A percentile compares a stretch with the other conserved stretches of the same genome.
Conservation (phyloP, 2,113 vertebrate genomes). For the Cinclus mexicanus region DNA sequence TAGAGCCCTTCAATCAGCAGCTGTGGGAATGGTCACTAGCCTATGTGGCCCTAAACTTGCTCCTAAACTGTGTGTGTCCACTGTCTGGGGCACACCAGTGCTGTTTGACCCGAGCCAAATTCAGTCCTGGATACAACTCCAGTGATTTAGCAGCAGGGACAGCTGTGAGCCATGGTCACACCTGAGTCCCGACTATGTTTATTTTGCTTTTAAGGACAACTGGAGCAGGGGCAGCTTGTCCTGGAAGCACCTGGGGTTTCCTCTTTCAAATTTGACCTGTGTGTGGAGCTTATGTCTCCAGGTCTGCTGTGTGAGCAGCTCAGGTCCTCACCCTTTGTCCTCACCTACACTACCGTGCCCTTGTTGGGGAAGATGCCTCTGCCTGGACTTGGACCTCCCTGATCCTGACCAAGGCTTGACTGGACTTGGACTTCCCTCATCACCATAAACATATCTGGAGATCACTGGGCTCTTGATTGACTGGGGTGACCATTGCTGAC, state of each 20-base stretch:
- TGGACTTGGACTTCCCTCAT: not conserved
- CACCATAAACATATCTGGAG: not conserved
- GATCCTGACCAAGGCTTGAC: not conserved
- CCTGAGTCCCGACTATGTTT: not conserved
- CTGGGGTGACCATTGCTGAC: not conserved
- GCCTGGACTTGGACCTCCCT: not conserved
- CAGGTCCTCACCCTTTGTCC: not conserved
- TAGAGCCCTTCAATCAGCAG: not conserved
- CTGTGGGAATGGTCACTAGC: not conserved
- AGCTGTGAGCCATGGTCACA: not conserved
- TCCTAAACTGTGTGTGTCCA: not conserved
- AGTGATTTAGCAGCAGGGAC: not conserved
- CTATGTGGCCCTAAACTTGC: not conserved
- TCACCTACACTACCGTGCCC: accelerated
- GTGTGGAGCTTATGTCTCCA: not conserved
- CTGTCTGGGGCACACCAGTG: not conserved
- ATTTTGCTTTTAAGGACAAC: not conserved
- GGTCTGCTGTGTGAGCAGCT: not conserved
- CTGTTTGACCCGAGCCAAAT: not conserved
- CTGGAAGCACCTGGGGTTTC: not conserved
- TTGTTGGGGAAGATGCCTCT: not conserved
- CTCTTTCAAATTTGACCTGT: not conserved
- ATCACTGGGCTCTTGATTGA: not conserved
- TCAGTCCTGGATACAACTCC: not conserved
- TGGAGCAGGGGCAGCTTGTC: not conserved